phyloP scores from a whole-genome alignment of 2,797 vertebrate species.

The Perodicticus potto region DNA sequence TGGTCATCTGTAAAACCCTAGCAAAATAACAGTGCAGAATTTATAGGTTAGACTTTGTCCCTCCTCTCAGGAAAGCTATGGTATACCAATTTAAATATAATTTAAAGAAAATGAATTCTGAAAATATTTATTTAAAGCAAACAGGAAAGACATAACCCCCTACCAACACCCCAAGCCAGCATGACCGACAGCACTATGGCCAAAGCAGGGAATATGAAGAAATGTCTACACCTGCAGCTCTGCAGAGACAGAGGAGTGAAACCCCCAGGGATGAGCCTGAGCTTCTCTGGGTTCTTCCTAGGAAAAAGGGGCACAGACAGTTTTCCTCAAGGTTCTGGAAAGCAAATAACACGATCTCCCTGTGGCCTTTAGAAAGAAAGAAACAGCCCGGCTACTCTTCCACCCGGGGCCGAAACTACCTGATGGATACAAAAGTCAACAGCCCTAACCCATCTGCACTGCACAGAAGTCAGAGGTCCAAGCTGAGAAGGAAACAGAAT shows the following conservation, averaged over 20 bases:
- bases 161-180: neutral
- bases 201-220: neutral
- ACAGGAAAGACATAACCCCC: neutral
- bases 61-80: neutral
- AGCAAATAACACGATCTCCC: neutral
- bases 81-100: neutral
- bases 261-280: neutral
- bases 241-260: neutral
- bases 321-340: neutral
- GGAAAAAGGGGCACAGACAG: neutral
- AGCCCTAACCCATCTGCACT: fast-evolving
- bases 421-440: fast-evolving
- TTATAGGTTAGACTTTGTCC: neutral
- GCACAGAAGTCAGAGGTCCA: neutral
- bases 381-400: neutral
- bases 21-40: neutral
- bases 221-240: neutral
- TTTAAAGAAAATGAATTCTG: neutral
- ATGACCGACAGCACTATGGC: neutral
- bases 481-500: neutral
- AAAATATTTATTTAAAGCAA: neutral
- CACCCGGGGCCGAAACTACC: neutral
- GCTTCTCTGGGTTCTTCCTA: neutral
- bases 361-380: neutral
- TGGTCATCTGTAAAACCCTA: conserved; percentile 98